phyloP scores from a whole-genome alignment of 2,888 invertebrate genomes.

The Labia minor region DNA sequence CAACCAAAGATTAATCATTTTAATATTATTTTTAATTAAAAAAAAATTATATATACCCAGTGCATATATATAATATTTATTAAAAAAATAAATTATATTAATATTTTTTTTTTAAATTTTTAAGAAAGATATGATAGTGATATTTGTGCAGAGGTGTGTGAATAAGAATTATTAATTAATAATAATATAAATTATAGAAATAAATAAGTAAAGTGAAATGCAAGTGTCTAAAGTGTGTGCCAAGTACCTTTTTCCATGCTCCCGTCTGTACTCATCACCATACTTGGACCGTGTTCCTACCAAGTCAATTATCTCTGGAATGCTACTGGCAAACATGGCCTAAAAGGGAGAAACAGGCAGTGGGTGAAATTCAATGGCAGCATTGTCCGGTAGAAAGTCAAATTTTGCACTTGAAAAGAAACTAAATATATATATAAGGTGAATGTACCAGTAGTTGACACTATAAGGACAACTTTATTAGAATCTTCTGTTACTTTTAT shows the following conservation, averaged over 20 bases:
- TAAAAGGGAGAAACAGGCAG: slow-evolving; percentile 34
- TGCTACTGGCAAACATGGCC: slow-evolving; percentile 99
- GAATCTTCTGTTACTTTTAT: background rate
- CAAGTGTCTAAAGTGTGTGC: slow-evolving; percentile 31
- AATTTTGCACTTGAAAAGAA: background rate
- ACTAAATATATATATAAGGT: no score
- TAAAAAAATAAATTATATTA: slow-evolving; percentile 14
- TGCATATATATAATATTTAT: background rate
- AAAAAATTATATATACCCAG: background rate
- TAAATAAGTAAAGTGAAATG: background rate
- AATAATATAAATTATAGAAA: background rate
- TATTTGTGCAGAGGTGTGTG: slow-evolving; percentile 16
- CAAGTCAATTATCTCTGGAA: slow-evolving; percentile 99
- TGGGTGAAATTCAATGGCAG: slow-evolving; percentile 3
- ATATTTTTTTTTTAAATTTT: no score
- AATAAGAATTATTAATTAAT: background rate
- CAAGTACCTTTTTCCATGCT: slow-evolving; percentile 95
- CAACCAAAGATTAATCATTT: background rate
- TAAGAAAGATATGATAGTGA: background rate
- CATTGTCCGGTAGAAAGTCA: background rate
- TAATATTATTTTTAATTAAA: background rate
- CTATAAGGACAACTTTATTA: no score
- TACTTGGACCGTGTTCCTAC: slow-evolving; percentile 99
- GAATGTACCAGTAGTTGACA: no score
- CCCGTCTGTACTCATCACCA: slow-evolving; percentile 98